Evolutionary conservation across 1,140 invertebrate genomes (phyloP).

Genomic region (Drosophila grimshawi): DNA sequence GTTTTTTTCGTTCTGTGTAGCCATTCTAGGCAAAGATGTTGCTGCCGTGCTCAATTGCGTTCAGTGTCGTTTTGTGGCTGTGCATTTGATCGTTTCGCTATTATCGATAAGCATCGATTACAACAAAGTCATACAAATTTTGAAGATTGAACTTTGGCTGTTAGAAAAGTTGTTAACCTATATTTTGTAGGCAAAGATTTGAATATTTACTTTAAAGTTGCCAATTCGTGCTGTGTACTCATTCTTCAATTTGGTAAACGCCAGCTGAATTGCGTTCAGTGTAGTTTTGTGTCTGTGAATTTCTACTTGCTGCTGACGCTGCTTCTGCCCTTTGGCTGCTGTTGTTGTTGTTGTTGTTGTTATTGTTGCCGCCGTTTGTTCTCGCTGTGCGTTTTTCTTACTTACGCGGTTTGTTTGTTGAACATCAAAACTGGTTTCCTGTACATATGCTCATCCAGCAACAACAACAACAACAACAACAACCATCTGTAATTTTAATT

Average conservation of each 20-base stretch:
- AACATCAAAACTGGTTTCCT: conserved; percentile 83
- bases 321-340: conserved; percentile 46
- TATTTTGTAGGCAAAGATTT: no score
- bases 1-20: no score
- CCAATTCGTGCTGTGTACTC: no score
- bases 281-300: conserved; percentile 52
- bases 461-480: conserved; percentile 38
- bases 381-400: conserved; percentile 68
- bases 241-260: background rate
- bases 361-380: conserved; percentile 47
- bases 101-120: no score
- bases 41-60: background rate
- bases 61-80: conserved; percentile 43
- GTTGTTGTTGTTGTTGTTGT: conserved; percentile 22
- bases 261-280: conserved; percentile 10
- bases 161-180: no score
- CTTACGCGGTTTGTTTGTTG: conserved; percentile 74
- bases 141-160: no score
- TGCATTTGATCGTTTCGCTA: no score
- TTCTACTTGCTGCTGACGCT: conserved; percentile 44
- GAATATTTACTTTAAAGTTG: no score
- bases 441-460: conserved; percentile 81
- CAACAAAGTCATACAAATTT: no score
- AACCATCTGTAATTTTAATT: conserved; percentile 83
- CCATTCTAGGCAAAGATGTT: background rate